Conservation (phyloP, 2,113 vertebrate genomes). For the Emydocephalus ijimae region DNA sequence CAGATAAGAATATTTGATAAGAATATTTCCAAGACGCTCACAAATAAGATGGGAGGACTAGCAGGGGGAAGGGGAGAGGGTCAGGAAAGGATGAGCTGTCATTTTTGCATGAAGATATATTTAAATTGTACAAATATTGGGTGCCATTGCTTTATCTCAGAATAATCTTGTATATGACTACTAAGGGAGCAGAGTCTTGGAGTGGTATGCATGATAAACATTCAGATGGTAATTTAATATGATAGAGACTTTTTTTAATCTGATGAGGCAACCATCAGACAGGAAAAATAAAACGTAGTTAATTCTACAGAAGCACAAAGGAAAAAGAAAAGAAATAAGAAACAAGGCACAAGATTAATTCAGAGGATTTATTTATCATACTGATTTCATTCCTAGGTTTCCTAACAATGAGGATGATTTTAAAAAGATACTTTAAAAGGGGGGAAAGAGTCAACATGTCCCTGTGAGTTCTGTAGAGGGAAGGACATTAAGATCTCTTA, state of each 20-base stretch:
- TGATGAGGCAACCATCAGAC: constrained; percentile 17
- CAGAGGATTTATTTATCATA: constrained; percentile 32
- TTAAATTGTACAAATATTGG: constrained; percentile 25
- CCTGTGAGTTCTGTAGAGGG: background rate
- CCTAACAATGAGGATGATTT: constrained; percentile 28
- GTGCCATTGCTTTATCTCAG: constrained; percentile 16
- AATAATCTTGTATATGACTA: constrained; percentile 4
- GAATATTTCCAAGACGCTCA: constrained; percentile 6
- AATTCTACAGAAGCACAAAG: constrained; percentile 48
- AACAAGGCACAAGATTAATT: background rate
- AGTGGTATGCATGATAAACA: constrained; percentile 3
- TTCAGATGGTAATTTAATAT: constrained; percentile 20
- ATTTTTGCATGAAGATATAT: constrained; percentile 12
- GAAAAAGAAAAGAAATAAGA: constrained; percentile 5
- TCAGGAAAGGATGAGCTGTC: background rate
- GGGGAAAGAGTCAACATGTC: background rate
- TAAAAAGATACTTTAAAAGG: background rate
- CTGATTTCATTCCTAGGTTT: constrained; percentile 32
- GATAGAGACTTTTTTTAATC: background rate
- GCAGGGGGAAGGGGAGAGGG: background rate
- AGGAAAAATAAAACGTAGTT: constrained; percentile 27
- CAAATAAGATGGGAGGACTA: constrained; percentile 25
- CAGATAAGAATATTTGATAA: background rate
- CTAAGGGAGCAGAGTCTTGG: background rate
- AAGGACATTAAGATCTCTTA: background rate